Evolutionary conservation across 1,140 invertebrate genomes (phyloP), one percentile per base, ranked within the genome.

Genomic region (Spodoptera frugiperda): DNA sequence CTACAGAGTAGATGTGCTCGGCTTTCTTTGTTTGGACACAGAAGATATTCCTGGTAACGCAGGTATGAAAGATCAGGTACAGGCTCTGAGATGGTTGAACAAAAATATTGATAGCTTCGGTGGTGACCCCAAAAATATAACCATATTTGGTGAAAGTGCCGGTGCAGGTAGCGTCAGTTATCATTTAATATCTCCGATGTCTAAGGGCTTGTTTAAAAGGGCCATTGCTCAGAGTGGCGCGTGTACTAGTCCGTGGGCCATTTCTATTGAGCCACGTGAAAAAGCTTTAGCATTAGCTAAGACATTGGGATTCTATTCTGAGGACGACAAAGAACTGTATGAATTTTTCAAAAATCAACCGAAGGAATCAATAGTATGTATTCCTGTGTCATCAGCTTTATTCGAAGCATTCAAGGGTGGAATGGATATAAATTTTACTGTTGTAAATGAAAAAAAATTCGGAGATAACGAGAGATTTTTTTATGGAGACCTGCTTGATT

Each of bases 141-240:
- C 97, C 0, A 89, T 98, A 15, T 96, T 97, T 83, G 97, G 97
- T 15, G 95, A 96, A 78, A 94, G 93, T 67, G 94, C 96, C 1
- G 96, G 96, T 1, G 95, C 91, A 14, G 95, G 95, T 5, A 94
- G 95, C 4, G 94, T 95, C 0, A 93, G 95, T 6, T 74, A 57
- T 10, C 71, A 67, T 19, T 46, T 57, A 82, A 86, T 97, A n/a
- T 97, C 96, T 57, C 94, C 95, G 0, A 91, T 96, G 81, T 96
- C 96, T 0, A 94, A 89, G 93, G 96, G 96, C 3, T 81, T 95
- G 6, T 94, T 95, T 54, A 84, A 91, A 21, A 87, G 88, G 80
- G 90, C 88, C 5, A 94, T 95, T 54, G 89, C 95, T 21, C 94
- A 96, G 92, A 96, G 96, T 90, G 96, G 96, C 8, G 95, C 30